Percentiles rank a stretch among this genome's conserved stretches.
phyloP scores from a whole-genome alignment of 2,113 vertebrate species.

The Chaetops frenatus region DNA sequence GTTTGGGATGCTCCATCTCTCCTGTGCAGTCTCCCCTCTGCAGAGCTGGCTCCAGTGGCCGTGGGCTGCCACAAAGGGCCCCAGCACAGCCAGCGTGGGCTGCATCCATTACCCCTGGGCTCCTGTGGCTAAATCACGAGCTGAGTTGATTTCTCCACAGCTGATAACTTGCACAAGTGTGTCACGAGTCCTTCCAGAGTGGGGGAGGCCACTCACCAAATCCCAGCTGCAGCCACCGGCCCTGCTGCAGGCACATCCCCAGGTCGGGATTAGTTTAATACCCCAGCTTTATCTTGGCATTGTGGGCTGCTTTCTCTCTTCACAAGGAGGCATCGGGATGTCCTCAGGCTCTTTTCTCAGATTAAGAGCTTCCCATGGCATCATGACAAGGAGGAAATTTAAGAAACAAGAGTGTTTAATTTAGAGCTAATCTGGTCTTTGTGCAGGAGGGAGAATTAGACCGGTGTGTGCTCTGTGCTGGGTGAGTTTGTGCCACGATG shows the following conservation, averaged over 20 bases:
- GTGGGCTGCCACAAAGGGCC: background rate
- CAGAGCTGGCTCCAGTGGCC: background rate
- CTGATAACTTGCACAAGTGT: background rate
- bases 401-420: constrained; percentile 71
- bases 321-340: constrained; percentile 36
- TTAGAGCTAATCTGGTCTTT: constrained; percentile 71
- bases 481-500: constrained; percentile 15
- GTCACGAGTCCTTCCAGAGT: background rate
- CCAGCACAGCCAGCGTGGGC: rapidly evolving
- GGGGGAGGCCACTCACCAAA: background rate
- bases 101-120: background rate
- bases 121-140: background rate
- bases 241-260: background rate
- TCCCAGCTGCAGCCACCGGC: background rate
- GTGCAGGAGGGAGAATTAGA: constrained; percentile 65
- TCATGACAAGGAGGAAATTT: constrained; percentile 70
- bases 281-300: background rate
- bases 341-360: constrained; percentile 64
- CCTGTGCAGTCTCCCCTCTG: background rate
- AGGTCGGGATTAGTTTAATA: background rate
- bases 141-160: background rate
- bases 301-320: background rate
- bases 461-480: constrained; percentile 15
- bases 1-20: background rate
- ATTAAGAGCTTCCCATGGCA: constrained; percentile 74